Evolutionary conservation across 2,888 invertebrate genomes (phyloP).

Genomic region (Noctua janthina): DNA sequence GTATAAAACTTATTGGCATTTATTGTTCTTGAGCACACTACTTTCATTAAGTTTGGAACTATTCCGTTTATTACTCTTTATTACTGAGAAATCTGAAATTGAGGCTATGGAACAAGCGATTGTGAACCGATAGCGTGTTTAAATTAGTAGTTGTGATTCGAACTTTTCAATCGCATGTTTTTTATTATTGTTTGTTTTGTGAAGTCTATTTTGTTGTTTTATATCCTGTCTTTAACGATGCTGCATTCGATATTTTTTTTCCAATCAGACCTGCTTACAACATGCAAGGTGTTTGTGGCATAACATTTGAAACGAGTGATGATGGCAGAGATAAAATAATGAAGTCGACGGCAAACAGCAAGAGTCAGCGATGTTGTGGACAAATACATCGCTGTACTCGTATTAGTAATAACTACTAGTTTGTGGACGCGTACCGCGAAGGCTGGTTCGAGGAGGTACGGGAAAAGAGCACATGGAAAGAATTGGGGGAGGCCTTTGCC

Average conservation of each 20-base stretch:
- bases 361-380: not conserved
- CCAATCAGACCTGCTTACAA: not conserved
- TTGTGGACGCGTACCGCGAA: no score
- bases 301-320: not conserved
- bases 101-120: constrained; percentile 32
- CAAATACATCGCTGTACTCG: not conserved
- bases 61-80: constrained; percentile 51
- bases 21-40: constrained; percentile 45
- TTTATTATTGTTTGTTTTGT: not conserved
- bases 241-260: not conserved
- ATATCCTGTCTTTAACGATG: no score
- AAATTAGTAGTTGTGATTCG: not conserved
- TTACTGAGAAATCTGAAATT: constrained; percentile 34
- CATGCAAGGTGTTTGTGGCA: not conserved
- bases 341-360: not conserved
- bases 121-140: not conserved
- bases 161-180: constrained; percentile 5
- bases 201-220: not conserved
- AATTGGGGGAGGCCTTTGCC: not conserved
- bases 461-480: not conserved
- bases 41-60: constrained; percentile 49
- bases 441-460: not conserved
- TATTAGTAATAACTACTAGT: not conserved
- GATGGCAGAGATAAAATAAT: not conserved
- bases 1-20: constrained; percentile 52